These are phyloP conservation scores for Dasypolia templi DNA, from an alignment of 2,888 invertebrate genomes.

Conservation along the genomic window DNA sequence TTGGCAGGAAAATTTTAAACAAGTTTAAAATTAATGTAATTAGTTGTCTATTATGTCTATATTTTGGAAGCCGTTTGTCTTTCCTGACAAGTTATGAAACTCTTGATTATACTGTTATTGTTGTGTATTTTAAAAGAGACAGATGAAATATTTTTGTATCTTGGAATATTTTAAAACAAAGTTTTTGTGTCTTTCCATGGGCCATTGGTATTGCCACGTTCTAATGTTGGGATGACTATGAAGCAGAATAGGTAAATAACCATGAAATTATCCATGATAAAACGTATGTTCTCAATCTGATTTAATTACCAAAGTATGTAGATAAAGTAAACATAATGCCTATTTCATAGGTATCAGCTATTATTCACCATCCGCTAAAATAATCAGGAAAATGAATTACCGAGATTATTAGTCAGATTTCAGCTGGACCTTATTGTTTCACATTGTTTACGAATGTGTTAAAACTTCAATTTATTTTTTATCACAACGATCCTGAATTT, in stretches of 20 bases:
- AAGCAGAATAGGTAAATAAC: background rate
- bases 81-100: constrained; percentile 24
- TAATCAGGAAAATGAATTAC: background rate
- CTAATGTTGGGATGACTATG: background rate
- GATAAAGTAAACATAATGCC: constrained; percentile 8
- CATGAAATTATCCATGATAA: background rate
- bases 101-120: constrained; percentile 11
- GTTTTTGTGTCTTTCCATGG: background rate
- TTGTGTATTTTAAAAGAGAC: background rate
- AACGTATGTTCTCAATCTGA: background rate
- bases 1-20: constrained; percentile 39
- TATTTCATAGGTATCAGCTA: background rate
- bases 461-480: background rate
- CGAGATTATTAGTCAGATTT: constrained; percentile 2
- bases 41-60: constrained; percentile 55
- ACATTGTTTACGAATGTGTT: background rate
- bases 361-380: background rate
- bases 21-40: constrained; percentile 63
- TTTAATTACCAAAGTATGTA: background rate
- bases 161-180: background rate
- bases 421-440: background rate
- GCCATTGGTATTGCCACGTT: background rate
- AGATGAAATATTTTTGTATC: background rate
- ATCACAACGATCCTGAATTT: background rate
- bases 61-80: constrained; percentile 43